These are phyloP conservation scores for Sternarchorhynchus goeldii DNA, from an alignment of 2,797 vertebrate genomes.

Conservation along the genomic window DNA sequence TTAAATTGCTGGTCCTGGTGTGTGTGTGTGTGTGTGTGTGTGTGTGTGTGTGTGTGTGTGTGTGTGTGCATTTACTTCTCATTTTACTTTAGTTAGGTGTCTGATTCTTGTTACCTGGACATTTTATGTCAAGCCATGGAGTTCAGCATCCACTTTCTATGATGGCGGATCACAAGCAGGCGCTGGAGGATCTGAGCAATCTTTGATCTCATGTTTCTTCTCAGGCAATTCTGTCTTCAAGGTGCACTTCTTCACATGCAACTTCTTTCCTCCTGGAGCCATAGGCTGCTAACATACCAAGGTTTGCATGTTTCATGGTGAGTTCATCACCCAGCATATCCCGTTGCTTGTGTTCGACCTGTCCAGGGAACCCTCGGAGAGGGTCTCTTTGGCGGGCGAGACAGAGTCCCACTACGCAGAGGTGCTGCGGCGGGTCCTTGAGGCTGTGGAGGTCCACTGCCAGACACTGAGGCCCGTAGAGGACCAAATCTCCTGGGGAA, in stretches of 20 bases:
- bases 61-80: conserved; percentile 3
- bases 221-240: conserved; percentile 84
- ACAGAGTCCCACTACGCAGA: conserved; percentile 65
- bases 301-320: conserved; percentile 73
- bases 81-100: too few species aligned
- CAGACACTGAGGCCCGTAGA: conserved; percentile 62
- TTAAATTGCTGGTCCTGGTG: not conserved
- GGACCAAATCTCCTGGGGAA: conserved; percentile 75
- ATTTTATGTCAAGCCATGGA: too few species aligned
- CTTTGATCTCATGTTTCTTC: not conserved
- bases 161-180: too few species aligned
- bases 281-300: conserved; percentile 72
- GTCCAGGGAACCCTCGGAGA: conserved; percentile 78
- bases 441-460: conserved; percentile 72
- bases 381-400: conserved; percentile 61
- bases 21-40: conserved; percentile 2
- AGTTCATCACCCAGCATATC: conserved; percentile 70
- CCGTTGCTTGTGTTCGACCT: conserved; percentile 83
- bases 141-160: too few species aligned
- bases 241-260: conserved; percentile 82
- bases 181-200: too few species aligned
- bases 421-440: conserved; percentile 65
- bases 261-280: conserved; percentile 75
- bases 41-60: not conserved
- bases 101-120: too few species aligned